Base-by-base conservation (phyloP, 2,113 vertebrate species). In the Aptenodytes patagonicus region DNA sequence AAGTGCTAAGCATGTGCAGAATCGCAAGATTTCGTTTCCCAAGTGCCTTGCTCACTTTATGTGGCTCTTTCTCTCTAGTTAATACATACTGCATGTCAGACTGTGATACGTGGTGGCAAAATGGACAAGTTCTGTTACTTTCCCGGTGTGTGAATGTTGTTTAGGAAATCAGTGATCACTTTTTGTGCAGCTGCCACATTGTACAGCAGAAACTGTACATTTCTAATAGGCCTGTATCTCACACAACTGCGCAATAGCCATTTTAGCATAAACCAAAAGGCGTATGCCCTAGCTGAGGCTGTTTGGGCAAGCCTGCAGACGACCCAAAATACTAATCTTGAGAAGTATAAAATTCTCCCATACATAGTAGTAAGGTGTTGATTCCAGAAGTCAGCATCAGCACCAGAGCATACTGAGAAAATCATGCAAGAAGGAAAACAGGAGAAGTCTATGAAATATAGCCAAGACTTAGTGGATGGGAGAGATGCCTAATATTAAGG, bases 181-280 rank as follows among this genome's bases (percentile, higher is more conserved):
- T 57, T 66, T n/a, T n/a, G 21, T 69, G 29, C 17, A 46, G 57
- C n/a, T 1, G 2, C 1, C 0, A 0, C 17, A 26, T 5, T 31
- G n/a, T 36, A 11, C 32, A 51, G 44, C 47, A 83, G 47, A 60
- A 89, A 52, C 11, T 12, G 3, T 21, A 7, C 3, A 1, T 77
- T 87, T 83, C 31, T 64, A 7, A 4, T 6, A 52, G 19, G 13
- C 8, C 17, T 51, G 10, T 49, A 16, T 29, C 47, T 90, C 42
- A 8, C 17, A 7, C 13, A 49, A 19, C 19, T 16, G 11, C 3
- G 4, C 14, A 38, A 17, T 1, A 32, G 22, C 17, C 12, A 7
- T 61, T 44, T 55, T 7, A 42, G 19, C n/a, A 24, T 28, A 46
- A 90, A 32, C 3, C 29, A 26, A 31, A 83, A 83, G 10, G 20